phyloP scores from a whole-genome alignment of 2,888 invertebrate species.

The Aplocera efformata region DNA sequence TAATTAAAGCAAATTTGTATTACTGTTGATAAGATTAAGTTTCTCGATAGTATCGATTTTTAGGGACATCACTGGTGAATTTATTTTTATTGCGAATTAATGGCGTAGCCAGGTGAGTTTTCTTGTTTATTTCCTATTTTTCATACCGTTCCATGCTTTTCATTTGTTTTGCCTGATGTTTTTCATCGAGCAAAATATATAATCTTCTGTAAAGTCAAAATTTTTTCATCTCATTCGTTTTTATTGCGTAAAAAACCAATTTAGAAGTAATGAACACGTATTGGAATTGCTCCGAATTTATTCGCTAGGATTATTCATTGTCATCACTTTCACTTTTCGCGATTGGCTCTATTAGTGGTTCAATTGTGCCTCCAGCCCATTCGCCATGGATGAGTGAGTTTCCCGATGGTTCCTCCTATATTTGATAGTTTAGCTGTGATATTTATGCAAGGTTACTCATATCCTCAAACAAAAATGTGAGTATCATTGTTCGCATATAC shows the following conservation, averaged over 20 bases:
- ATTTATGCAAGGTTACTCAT: constrained; percentile 67
- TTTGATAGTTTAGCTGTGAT: constrained; percentile 53
- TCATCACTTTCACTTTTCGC: constrained; percentile 80
- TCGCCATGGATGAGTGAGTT: constrained; percentile 79
- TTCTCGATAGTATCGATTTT: constrained; percentile 1
- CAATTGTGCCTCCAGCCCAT: constrained; percentile 60
- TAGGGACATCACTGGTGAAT: constrained; percentile 33
- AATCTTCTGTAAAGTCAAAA: constrained; percentile 72
- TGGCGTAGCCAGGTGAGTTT: constrained; percentile 81
- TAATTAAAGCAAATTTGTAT: no score
- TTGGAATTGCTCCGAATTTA: constrained; percentile 78
- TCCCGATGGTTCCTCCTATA: constrained; percentile 48
- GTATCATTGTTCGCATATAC: constrained; percentile 41
- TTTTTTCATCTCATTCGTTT: constrained; percentile 70
- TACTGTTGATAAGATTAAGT: no score
- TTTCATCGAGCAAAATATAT: constrained; percentile 73
- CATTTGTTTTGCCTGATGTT: constrained; percentile 78
- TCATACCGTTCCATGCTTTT: constrained; percentile 73
- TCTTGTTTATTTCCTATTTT: constrained; percentile 76
- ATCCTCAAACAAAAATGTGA: constrained; percentile 53
- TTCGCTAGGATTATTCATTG: constrained; percentile 77
- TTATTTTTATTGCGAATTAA: constrained; percentile 80
- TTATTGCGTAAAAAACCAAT: constrained; percentile 67
- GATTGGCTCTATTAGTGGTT: constrained; percentile 67
- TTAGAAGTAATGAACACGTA: constrained; percentile 79